Evolutionary conservation across 2,888 invertebrate species (phyloP), one percentile per base, ranked within the genome.

Genomic region (Nebria salina): DNA sequence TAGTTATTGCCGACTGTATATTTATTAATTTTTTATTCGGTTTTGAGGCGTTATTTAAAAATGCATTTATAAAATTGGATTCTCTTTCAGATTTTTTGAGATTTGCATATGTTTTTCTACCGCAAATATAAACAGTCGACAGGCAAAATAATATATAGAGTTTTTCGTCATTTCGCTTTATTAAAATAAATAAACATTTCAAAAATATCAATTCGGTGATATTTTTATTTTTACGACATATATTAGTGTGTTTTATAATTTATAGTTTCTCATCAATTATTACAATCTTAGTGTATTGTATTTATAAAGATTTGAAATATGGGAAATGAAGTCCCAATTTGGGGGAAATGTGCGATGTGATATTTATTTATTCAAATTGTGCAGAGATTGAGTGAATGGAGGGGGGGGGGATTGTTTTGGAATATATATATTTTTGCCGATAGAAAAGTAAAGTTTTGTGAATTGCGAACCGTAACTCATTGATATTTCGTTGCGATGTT

Each of bases 31-130:
- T 68, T 68, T 68, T 68, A 68, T 68, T 68, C 15, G 2, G 68
- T 25, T 8, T 54, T 68, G n/a, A 2, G 25, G 34, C 70, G 13
- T 25, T 75, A 79, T 75, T 79, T 79, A 79, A 75, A 79, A 79
- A 68, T 79, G 79, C 79, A 79, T 79, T 79, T 75, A 79, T 75
- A 43, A 79, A 79, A 79, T 79, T 68, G 65, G 66, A 75, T 68
- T 79, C 75, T 43, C 74, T 75, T 66, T 11, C 20, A n/a, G 34
- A 66, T 43, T 66, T 15, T 41, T 41, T 13, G 73, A 73, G 26
- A 79, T 79, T 79, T 68, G 79, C 79, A 79, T 79, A 75, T 66
- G 65, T 79, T 74, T 79, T 79, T 74, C 43, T 42, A 54, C 43
- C 34, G 43, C 66, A 79, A 79, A 79, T 79, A 74, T 66, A 79